phyloP scores from a whole-genome alignment of 2,888 invertebrate species.

The Fabriciana adippe region DNA sequence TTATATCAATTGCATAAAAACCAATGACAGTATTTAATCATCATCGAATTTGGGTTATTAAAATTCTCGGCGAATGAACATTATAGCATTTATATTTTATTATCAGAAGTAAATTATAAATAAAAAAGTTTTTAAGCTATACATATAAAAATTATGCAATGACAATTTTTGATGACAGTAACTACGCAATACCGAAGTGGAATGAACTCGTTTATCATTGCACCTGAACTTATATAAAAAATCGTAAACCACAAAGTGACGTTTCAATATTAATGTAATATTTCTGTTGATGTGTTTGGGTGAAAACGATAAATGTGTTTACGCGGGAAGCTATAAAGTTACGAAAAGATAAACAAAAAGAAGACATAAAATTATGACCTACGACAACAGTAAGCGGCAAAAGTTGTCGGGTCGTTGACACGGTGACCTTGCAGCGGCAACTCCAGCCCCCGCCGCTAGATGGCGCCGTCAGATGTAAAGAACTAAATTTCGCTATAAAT shows the following conservation, averaged over 20 bases:
- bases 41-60: too few relatives aligned
- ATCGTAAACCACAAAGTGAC: slow-evolving; percentile 12
- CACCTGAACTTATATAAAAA: slow-evolving; percentile 10
- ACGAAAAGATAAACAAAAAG: slow-evolving; percentile 82
- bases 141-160: slow-evolving; percentile 10
- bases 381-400: slow-evolving; percentile 82
- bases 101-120: background rate
- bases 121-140: background rate
- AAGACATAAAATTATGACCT: slow-evolving; percentile 83
- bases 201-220: slow-evolving; percentile 29
- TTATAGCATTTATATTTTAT: background rate
- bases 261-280: background rate
- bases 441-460: slow-evolving; percentile 56
- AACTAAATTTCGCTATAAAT: slow-evolving; percentile 26
- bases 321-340: slow-evolving; percentile 75
- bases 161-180: background rate
- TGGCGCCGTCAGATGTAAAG: slow-evolving; percentile 55
- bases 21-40: too few relatives aligned
- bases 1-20: too few relatives aligned
- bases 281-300: slow-evolving; percentile 9
- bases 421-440: slow-evolving; percentile 72
- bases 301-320: slow-evolving; percentile 54
- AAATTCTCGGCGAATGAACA: too few relatives aligned
- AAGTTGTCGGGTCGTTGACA: slow-evolving; percentile 81
- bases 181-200: slow-evolving; percentile 20